Percentiles rank a stretch among this genome's conserved stretches.
Conservation (phyloP, 2,113 vertebrate species). For the Scomber scombrus region DNA sequence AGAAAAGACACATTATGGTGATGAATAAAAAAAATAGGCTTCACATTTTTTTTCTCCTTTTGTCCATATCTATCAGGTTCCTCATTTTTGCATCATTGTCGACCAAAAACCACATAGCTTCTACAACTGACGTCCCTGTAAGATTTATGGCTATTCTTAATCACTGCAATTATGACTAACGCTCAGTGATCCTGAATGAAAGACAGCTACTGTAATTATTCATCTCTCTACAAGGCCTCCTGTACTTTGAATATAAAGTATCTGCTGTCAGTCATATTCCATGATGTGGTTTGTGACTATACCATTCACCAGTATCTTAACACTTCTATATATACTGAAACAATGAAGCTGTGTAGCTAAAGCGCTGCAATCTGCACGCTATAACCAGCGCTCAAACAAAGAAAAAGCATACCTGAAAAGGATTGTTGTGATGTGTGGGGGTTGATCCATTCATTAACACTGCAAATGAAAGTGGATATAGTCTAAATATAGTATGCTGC, state of each 20-base stretch:
- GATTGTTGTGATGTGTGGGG: slow-evolving; percentile 28
- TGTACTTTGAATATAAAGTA: slow-evolving; percentile 27
- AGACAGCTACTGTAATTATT: slow-evolving; percentile 31
- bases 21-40: slow-evolving; percentile 15
- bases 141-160: slow-evolving; percentile 40
- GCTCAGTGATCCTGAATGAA: slow-evolving; percentile 30
- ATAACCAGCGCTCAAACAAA: slow-evolving; percentile 27
- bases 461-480: slow-evolving; percentile 46
- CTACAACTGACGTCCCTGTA: not conserved
- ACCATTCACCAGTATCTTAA: not conserved
- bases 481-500: slow-evolving; percentile 62
- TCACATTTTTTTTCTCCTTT: not conserved
- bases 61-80: slow-evolving; percentile 16
- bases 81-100: not conserved
- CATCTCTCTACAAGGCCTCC: slow-evolving; percentile 10
- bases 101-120: slow-evolving; percentile 23
- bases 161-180: slow-evolving; percentile 33
- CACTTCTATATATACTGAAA: too few species aligned
- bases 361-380: too few species aligned
- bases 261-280: slow-evolving; percentile 23
- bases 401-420: slow-evolving; percentile 26
- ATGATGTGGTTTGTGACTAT: not conserved
- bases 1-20: slow-evolving; percentile 5
- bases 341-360: too few species aligned
- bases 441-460: slow-evolving; percentile 56